Base-by-base conservation (phyloP, 2,888 invertebrate genomes). In the Drosophila mimica region DNA sequence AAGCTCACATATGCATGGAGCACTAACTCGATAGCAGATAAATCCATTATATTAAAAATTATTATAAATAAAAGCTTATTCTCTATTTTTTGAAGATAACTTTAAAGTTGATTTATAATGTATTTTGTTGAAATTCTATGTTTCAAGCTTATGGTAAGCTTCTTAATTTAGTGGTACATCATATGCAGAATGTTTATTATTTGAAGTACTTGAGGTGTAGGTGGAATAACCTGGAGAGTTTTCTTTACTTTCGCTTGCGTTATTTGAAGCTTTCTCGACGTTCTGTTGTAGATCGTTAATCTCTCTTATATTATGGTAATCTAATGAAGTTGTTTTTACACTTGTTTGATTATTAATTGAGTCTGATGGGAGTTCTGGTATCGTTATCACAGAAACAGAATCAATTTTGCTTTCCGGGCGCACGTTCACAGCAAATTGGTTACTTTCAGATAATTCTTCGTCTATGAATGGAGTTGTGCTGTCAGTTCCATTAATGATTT, bases 161-260 rank as follows among this genome's bases (percentile, higher is more conserved):
- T 34, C 13, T 64, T 65, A 65, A 49, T 72, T 59, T 11, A 68
- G 30, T 31, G 68, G 68, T 51, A 68, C 68, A 15, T 11, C 31
- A 25, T 73, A 65, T 8, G 28, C 69, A 36, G 34, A 56, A 40
- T 68, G 30, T 15, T 56, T 56, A 17, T 34, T n/a, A 15, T 34
- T 7, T 38, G 17, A 33, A 20, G 33, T 8, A 2, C 11, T 28
- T 38, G 28, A 13, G 3, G 20, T 40, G 17, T 30, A 30, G 1
- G 20, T 40, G 3, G 38, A 31, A 38, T 33, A 31, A 2, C 17
- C 31, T 17, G 7, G 4, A 20, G 28, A 13, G 20, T 9, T 33
- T 25, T 5, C 36, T 2, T 28, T n/a, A 28, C 15, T 28, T 7
- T 4, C 11, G 7, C 7, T 67, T n/a, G 46, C 31, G 13, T n/a